Evolutionary conservation across 2,888 invertebrate species (phyloP).

Genomic region (Loripinus fragilis): DNA sequence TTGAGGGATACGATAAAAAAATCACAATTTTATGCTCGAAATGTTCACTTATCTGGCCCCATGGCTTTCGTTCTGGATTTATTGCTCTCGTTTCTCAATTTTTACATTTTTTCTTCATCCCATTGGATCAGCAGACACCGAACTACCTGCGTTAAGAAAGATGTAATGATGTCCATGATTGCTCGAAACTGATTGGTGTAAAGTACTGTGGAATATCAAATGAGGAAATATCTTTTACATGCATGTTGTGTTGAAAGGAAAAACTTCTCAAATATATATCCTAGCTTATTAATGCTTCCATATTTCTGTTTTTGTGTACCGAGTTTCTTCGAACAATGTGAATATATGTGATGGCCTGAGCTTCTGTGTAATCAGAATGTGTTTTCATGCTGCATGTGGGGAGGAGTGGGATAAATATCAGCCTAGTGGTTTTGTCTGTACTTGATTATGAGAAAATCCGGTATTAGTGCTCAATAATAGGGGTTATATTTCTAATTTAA

Average conservation of each 20-base stretch:
- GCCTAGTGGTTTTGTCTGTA: no score
- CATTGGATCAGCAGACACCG: not conserved
- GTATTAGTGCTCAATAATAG: no score
- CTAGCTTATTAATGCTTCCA: constrained; percentile 13
- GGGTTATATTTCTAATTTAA: no score
- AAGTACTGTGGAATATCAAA: no score
- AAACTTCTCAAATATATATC: not conserved
- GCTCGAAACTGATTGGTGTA: constrained; percentile 1
- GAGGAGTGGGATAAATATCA: no score
- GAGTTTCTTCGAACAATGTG: not conserved
- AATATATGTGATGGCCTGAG: not conserved
- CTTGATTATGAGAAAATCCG: no score
- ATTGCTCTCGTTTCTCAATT: not conserved
- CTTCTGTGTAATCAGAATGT: not conserved
- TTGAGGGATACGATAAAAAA: no score
- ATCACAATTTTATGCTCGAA: no score
- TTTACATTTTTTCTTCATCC: not conserved
- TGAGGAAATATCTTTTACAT: no score
- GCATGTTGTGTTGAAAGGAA: not conserved
- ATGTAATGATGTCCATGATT: constrained; percentile 53
- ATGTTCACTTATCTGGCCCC: no score
- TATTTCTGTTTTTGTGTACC: not conserved
- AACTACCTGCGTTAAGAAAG: constrained; percentile 37
- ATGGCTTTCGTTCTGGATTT: not conserved
- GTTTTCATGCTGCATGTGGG: no score